Conservation (phyloP, 1,140 invertebrate genomes). For the Patella vulgata region DNA sequence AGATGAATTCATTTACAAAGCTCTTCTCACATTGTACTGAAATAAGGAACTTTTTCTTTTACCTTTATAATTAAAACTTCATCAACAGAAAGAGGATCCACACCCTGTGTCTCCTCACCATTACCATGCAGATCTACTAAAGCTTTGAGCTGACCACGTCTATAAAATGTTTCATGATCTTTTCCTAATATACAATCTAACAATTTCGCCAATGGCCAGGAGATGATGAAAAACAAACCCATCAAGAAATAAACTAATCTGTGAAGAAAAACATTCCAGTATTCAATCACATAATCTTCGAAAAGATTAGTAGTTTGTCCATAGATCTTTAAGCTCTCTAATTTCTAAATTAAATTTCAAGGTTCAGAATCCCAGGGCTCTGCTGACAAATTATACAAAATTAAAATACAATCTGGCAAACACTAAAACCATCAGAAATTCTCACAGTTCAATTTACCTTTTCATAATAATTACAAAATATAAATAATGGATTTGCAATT, state of each 20-base stretch:
- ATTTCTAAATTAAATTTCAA: too few species aligned
- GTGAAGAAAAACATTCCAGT: constrained; percentile 2
- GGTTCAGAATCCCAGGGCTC: too few species aligned
- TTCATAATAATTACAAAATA: too few species aligned
- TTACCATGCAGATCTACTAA: constrained; percentile 53
- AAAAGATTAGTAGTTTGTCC: not conserved
- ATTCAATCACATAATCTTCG: not conserved
- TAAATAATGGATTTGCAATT: too few species aligned
- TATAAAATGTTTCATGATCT: constrained; percentile 55
- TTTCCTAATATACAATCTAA: constrained; percentile 58
- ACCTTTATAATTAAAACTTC: constrained; percentile 62
- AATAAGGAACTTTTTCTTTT: too few species aligned
- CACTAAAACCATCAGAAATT: too few species aligned
- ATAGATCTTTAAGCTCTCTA: too few species aligned
- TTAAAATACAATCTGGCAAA: too few species aligned
- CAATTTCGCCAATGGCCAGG: constrained; percentile 62
- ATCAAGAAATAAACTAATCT: constrained; percentile 64
- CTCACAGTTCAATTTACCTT: too few species aligned
- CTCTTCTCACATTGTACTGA: too few species aligned
- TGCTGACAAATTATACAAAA: too few species aligned
- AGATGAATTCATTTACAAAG: too few species aligned
- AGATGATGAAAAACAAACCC: constrained; percentile 55
- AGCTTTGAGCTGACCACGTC: constrained; percentile 56
- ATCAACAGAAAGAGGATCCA: constrained; percentile 48
- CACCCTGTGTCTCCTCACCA: constrained; percentile 5